Evolutionary conservation across 2,888 invertebrate species (phyloP), one percentile per base, ranked within the genome.

Genomic region (Polyommatus icarus): DNA sequence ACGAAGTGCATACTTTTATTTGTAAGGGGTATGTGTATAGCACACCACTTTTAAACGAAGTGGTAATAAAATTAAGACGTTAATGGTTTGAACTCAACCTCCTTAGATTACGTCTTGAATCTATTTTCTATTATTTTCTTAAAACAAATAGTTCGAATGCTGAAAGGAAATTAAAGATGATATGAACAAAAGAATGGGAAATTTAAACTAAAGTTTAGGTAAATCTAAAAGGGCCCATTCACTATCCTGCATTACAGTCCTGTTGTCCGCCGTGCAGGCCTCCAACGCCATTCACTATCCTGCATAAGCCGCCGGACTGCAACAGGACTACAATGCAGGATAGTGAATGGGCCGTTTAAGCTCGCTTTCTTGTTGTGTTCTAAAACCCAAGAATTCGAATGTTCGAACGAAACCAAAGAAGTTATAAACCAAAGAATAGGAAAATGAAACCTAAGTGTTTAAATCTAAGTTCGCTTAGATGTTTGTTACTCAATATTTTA

Each of bases 371-470:
- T 4, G 71, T 24, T 32, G 24, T 12, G n/a, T 71, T 40, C 5
- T 72, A n/a, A 72, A 40, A 72, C 72, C 40, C 36, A 71, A 32
- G 40, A 54, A 54, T 12, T 36, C 32, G 36, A 73, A 46, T n/a
- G 2, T 12, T 71, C 20, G 32, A 71, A 71, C 36, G 71, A 71
- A 36, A 71, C 36, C 71, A 20, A 71, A 18, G 36, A 71, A 71
- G 15, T 20, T 12, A 12, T 29, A 71, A 40, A 73, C 73, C 24
- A 73, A 54, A 29, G 29, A 50, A 81, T 78, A 77, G 78, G 76
- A 78, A 83, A 84, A 59, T 54, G 75, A 77, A 83, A 85, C 87
- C 89, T 89, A 90, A 90, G 87, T 86, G 29, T 59, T 67, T 12
- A 78, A 40, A 54, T 59, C 79, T 71, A 78, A 81, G 77, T 15